Evolutionary conservation across 2,113 vertebrate species (phyloP).

Genomic region (Chloropsis cyanopogon): DNA sequence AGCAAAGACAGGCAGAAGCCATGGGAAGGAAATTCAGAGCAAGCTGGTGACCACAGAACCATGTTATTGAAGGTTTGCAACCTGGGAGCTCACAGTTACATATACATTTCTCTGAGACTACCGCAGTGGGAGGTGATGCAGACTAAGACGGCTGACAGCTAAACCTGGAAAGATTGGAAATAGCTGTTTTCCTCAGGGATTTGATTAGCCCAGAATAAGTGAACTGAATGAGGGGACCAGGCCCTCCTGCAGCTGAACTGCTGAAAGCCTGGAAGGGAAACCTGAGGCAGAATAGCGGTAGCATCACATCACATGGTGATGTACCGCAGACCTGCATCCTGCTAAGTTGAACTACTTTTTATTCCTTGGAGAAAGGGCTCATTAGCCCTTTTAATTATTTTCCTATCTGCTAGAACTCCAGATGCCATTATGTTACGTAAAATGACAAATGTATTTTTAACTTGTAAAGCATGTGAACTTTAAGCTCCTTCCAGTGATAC

Average conservation of each 20-base stretch:
- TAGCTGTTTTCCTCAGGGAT: not conserved
- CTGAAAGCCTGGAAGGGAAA: constrained; percentile 13
- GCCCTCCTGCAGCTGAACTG: not conserved
- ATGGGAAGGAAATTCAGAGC: not conserved
- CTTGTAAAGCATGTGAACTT: constrained; percentile 26
- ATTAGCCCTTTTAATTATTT: constrained; percentile 61
- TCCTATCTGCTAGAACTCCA: not conserved
- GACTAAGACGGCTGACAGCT: not conserved
- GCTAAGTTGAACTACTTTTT: constrained; percentile 19
- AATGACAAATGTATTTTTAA: constrained; percentile 60
- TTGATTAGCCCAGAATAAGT: not conserved
- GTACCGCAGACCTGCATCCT: not conserved
- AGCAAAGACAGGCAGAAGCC: not conserved
- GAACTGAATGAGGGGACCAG: not conserved
- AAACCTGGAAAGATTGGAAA: not conserved
- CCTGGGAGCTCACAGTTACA: not conserved
- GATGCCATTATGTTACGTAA: constrained; percentile 36
- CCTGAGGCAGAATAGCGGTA: constrained; percentile 1
- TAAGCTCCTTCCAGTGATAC: constrained; percentile 10
- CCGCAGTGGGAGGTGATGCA: not conserved
- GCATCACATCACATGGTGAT: not conserved
- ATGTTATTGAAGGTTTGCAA: not conserved
- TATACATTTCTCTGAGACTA: not conserved
- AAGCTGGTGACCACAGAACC: not conserved
- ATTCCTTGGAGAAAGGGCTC: constrained; percentile 34